Conservation (phyloP, 1,140 invertebrate genomes). For the Cotesia vestalis region DNA sequence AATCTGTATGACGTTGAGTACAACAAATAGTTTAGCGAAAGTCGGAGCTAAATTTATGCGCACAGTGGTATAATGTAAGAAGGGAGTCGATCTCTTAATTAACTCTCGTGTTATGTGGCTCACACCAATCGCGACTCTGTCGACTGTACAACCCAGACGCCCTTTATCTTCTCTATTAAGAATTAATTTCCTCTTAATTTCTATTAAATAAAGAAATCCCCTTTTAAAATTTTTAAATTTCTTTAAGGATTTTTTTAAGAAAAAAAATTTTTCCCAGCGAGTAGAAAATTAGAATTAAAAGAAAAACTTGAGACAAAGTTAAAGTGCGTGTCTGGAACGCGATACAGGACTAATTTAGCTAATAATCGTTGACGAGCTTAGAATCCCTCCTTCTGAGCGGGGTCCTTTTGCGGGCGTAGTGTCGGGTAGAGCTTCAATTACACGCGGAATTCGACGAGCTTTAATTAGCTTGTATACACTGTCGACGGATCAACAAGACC, state of each 20-base stretch:
- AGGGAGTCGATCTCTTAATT: conserved; percentile 27
- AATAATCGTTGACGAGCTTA: conserved; percentile 5
- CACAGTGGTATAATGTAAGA: not conserved
- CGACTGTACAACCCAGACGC: no score
- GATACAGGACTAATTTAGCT: not conserved
- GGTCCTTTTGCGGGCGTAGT: conserved; percentile 22
- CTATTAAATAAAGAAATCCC: no score
- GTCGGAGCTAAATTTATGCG: not conserved
- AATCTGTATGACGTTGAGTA: no score
- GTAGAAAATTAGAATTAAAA: no score
- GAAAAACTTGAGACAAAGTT: no score
- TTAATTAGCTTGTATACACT: conserved; percentile 47
- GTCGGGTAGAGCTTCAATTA: conserved; percentile 50
- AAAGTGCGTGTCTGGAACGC: not conserved
- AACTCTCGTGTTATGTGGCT: conserved; percentile 9
- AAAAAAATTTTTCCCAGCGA: no score
- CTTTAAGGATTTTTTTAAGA: no score
- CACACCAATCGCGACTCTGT: no score
- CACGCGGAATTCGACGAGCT: conserved; percentile 48
- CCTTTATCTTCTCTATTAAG: no score
- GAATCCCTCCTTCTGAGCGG: not conserved
- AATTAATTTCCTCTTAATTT: no score
- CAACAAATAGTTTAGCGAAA: no score
- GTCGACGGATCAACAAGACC: conserved; percentile 26
- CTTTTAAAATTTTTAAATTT: no score